Evolutionary conservation across 2,113 vertebrate species (phyloP), one percentile per base, ranked within the genome.

Genomic region (Dipodomys merriami): DNA sequence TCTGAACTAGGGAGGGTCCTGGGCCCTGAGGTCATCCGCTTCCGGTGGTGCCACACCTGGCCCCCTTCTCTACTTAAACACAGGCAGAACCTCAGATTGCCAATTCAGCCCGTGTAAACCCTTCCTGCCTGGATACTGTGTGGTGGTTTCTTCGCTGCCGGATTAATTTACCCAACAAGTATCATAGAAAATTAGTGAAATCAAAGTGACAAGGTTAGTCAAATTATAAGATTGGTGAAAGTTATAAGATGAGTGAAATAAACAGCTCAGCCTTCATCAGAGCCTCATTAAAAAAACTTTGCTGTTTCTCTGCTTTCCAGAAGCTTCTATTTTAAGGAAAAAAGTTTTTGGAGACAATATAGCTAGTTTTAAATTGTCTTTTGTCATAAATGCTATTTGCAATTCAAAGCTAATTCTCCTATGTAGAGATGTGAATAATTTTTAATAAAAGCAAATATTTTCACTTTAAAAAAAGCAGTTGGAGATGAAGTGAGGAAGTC

Each of bases 401-500:
- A 79, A 7, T n/a, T 94, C 27, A 89, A 71, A 88, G n/a, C 12
- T 86, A 4, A 80, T 87, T 88, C 71, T 2, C 7, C 6, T 22
- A 68, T 83, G 39, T 89, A 91, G 44, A 89, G 53, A 57, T 57
- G 53, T 57, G 53, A 57, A 68, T 39, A 39, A 39, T 92, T 92
- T 90, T 60, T 92, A 96, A 94, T 96, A 94, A 94, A 97, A 92
- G 79, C 33, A 85, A 76, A 35, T 93, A 60, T 95, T 95, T 96
- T 94, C 27, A 95, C 15, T 12, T 90, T 25, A 71, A 39, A 39
- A 39, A 39, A 39, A 39, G 39, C 39, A 39, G 39, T 39, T 3
- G 5, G 39, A 39, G 39, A 39, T 39, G 39, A 39, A 39, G 5
- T 39, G 39, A 39, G 39, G 39, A 39, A 39, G 39, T 39, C 39